Conservation (phyloP, 2,888 invertebrate genomes). For the Rhogogaster chlorosoma region DNA sequence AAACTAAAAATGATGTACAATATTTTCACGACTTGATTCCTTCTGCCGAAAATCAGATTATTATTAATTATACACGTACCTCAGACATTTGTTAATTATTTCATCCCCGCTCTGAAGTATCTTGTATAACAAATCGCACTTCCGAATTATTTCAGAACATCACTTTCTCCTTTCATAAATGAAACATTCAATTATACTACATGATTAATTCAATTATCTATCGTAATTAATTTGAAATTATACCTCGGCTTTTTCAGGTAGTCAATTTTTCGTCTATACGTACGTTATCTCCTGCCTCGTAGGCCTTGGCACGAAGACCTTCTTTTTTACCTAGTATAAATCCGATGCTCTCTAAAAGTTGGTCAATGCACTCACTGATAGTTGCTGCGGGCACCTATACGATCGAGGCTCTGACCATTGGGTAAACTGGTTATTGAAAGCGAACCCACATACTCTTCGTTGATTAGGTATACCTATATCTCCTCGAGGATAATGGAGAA, state of each 20-base stretch:
- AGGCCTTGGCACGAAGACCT: not conserved
- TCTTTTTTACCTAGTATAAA: not conserved
- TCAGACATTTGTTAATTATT: not conserved
- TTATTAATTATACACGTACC: not conserved
- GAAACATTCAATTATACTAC: not conserved
- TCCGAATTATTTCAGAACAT: not conserved
- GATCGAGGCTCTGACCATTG: constrained; percentile 3
- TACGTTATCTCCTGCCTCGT: not conserved
- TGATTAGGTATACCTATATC: not conserved
- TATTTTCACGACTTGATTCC: not conserved
- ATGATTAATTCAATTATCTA: not conserved
- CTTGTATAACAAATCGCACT: not conserved
- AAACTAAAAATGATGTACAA: not conserved
- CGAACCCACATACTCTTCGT: not conserved
- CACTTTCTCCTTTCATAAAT: not conserved
- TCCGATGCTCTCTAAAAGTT: not conserved
- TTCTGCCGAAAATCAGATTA: not conserved
- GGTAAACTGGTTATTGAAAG: constrained; percentile 21
- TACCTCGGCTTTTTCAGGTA: not conserved
- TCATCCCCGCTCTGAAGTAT: not conserved
- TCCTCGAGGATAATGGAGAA: not conserved
- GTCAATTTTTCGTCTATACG: not conserved
- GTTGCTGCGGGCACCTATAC: not conserved
- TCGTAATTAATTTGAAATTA: not conserved
- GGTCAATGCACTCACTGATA: constrained; percentile 22